A percentile compares a stretch with the other conserved stretches of the same genome.
These are phyloP conservation scores for Colossoma macropomum DNA, from an alignment of 2,113 vertebrate genomes.

Conservation along the genomic window DNA sequence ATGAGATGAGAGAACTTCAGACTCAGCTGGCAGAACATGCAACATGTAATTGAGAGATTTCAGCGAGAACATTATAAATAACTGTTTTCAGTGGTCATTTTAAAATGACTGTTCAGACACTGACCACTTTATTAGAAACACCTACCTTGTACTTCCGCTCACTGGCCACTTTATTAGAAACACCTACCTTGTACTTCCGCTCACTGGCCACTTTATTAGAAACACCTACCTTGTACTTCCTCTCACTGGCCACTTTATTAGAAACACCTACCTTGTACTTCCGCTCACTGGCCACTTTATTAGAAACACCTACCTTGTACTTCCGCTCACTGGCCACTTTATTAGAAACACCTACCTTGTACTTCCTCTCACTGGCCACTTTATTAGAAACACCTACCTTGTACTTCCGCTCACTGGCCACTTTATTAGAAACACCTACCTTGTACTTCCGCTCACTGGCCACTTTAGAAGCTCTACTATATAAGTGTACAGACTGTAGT, in stretches of 20 bases:
- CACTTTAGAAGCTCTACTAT: too few relatives aligned
- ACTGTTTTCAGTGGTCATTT: neutral
- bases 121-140: neutral
- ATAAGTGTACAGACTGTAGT: too few relatives aligned
- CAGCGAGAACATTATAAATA: neutral
- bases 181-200: neutral
- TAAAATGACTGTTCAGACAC: neutral
- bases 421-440: too few relatives aligned
- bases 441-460: too few relatives aligned
- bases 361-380: too few relatives aligned
- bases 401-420: too few relatives aligned
- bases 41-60: conserved; percentile 26
- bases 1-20: conserved; percentile 31
- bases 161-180: neutral
- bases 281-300: too few relatives aligned
- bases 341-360: too few relatives aligned
- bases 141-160: neutral
- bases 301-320: too few relatives aligned
- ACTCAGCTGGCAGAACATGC: conserved; percentile 31
- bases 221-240: neutral
- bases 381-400: too few relatives aligned
- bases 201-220: too few relatives aligned
- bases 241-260: neutral
- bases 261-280: neutral
- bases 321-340: too few relatives aligned